Evolutionary conservation across 2,888 invertebrate species (phyloP).

Genomic region (Volucella inflata): DNA sequence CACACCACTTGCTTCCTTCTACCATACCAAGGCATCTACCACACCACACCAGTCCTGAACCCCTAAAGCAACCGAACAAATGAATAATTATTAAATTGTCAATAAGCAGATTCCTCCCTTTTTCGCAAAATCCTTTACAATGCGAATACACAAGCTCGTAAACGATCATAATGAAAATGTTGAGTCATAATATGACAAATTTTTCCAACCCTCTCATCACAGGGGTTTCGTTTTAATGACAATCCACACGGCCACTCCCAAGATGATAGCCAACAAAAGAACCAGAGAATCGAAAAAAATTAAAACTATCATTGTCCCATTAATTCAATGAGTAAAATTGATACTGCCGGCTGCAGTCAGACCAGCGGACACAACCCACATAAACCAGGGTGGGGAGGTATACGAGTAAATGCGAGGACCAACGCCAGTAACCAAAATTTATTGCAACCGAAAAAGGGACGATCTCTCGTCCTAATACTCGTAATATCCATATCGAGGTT

Average conservation of each 20-base stretch:
- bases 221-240: too few relatives aligned
- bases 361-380: slow-evolving; percentile 43
- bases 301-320: slow-evolving; percentile 68
- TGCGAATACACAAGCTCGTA: slow-evolving; percentile 17
- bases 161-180: slow-evolving; percentile 70
- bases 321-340: slow-evolving; percentile 68
- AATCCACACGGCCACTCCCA: slow-evolving; percentile 8
- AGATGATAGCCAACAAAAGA: slow-evolving; percentile 28
- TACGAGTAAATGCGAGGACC: slow-evolving; percentile 33
- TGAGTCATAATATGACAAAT: slow-evolving; percentile 74
- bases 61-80: slow-evolving; percentile 52
- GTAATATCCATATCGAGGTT: slow-evolving; percentile 24
- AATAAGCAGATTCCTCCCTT: slow-evolving; percentile 62
- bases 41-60: neutral
- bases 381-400: slow-evolving; percentile 25
- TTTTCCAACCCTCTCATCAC: slow-evolving; percentile 25
- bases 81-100: slow-evolving; percentile 58
- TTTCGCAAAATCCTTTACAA: slow-evolving; percentile 56
- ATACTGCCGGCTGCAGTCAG: slow-evolving; percentile 54
- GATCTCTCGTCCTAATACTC: slow-evolving; percentile 29
- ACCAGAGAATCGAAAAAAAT: slow-evolving; percentile 21
- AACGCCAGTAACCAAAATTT: slow-evolving; percentile 57
- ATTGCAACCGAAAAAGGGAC: slow-evolving; percentile 50
- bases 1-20: neutral
- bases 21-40: neutral